Evolutionary conservation across 2,797 vertebrate genomes (phyloP), one percentile per base, ranked within the genome.

Genomic region (Gymnoscopelus microlampas): DNA sequence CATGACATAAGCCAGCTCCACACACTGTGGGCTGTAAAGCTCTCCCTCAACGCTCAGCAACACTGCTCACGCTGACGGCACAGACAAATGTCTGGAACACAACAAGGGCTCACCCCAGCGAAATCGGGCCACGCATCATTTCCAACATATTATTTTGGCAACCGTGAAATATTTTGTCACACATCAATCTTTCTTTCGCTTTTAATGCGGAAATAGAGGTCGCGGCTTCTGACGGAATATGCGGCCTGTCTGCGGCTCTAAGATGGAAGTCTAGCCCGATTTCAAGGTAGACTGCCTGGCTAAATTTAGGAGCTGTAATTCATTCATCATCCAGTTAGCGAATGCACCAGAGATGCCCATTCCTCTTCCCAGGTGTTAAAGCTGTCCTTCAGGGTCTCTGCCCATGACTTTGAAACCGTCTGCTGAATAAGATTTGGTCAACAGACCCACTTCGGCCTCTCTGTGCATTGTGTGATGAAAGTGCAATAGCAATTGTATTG

Each of bases 221-320:
- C 67, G 47, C 2, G 71, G 77, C 85, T 87, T 71, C 71, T 89
- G 86, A 91, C 74, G 76, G 85, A 87, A 90, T 79, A 80, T 71
- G 78, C 72, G 73, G 84, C 80, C 85, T 68, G 85, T 80, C 84
- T 75, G 82, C 60, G 66, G 80, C 70, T 66, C 68, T 8, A 77
- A 84, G 85, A 92, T 89, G 81, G 86, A 91, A 88, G 87, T 84
- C 87, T 79, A 79, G 87, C 87, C 83, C 60, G 87, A 91, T 92
- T 94, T 94, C 93, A 94, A 93, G 94, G 93, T 94, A 93, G 91
- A 87, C 90, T 91, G 90, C 88, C 79, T 59, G 74, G 87, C 90
- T 92, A 92, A 91, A 93, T 92, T 91, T 90, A 89, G 88, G 78
- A 85, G 86, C 84, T 73, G 91, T 93, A 93, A 93, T 92, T 93